phyloP scores from a whole-genome alignment of 2,888 invertebrate species.

The Morinoia aosen region DNA sequence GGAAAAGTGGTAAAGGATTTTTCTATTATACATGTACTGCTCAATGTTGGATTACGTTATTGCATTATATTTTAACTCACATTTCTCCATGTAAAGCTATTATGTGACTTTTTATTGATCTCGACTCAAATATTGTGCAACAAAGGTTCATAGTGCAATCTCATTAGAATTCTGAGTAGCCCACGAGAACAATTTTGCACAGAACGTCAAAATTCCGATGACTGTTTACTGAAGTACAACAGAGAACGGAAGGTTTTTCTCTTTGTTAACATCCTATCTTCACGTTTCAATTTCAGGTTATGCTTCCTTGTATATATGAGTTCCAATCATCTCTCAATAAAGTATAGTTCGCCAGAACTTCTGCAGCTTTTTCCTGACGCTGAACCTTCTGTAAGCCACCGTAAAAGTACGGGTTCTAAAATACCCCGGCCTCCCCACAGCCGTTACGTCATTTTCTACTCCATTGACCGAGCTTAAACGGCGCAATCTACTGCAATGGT shows the following conservation, averaged over 20 bases:
- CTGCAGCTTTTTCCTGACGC: background rate
- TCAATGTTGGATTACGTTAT: too few relatives aligned
- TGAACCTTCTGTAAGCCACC: background rate
- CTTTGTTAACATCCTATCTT: background rate
- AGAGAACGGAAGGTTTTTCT: background rate
- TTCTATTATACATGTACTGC: too few relatives aligned
- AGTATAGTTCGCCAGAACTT: background rate
- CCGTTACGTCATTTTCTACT: conserved; percentile 3
- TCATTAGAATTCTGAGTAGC: background rate
- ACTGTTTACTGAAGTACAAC: background rate
- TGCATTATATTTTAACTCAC: too few relatives aligned
- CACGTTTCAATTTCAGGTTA: background rate
- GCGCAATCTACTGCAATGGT: background rate
- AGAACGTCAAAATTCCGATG: background rate
- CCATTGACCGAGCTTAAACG: background rate
- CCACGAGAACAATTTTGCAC: background rate
- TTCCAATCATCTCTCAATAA: background rate
- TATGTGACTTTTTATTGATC: too few relatives aligned
- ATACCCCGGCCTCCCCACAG: background rate
- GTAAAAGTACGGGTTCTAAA: background rate
- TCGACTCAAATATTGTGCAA: background rate
- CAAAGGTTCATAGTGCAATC: background rate
- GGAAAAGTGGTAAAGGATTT: too few relatives aligned
- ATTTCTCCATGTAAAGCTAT: too few relatives aligned
- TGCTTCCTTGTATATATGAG: background rate